phyloP scores from a whole-genome alignment of 2,888 invertebrate genomes.

The Pasiphila rectangulata region DNA sequence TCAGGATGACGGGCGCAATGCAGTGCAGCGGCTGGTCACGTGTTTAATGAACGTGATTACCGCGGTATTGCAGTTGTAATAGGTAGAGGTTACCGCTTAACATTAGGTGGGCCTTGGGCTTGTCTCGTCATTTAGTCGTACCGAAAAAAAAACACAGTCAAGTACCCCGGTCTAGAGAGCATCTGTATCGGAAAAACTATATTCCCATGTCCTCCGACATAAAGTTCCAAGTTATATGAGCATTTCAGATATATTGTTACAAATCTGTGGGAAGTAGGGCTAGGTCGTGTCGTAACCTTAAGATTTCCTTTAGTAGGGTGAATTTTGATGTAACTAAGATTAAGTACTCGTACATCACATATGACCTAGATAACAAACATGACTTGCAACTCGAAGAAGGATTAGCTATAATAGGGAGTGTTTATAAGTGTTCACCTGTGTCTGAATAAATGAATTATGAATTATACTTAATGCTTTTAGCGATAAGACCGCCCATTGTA shows the following conservation, averaged over 20 bases:
- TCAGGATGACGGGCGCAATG: too few species aligned
- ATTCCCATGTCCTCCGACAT: constrained; percentile 7
- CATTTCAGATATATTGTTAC: constrained; percentile 22
- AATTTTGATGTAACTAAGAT: constrained; percentile 40
- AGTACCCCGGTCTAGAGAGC: neutral
- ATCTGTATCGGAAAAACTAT: neutral
- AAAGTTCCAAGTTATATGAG: constrained; percentile 17
- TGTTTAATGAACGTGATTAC: too few species aligned
- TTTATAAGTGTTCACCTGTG: neutral
- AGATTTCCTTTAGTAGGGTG: constrained; percentile 20
- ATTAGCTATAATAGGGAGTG: constrained; percentile 16
- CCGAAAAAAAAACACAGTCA: neutral
- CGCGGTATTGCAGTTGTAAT: too few species aligned
- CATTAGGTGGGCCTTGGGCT: too few species aligned
- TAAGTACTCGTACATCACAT: constrained; percentile 19
- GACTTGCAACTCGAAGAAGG: constrained; percentile 15
- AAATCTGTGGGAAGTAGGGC: constrained; percentile 40
- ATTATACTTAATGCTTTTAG: neutral
- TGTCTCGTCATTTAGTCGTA: too few species aligned
- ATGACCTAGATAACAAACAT: constrained; percentile 43
- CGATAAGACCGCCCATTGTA: too few species aligned
- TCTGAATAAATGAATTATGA: neutral
- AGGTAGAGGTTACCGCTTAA: too few species aligned
- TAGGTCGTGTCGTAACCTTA: constrained; percentile 63
- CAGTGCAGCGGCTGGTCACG: too few species aligned